phyloP scores from a whole-genome alignment of 2,888 invertebrate species.

The Diachrysia chrysitis region DNA sequence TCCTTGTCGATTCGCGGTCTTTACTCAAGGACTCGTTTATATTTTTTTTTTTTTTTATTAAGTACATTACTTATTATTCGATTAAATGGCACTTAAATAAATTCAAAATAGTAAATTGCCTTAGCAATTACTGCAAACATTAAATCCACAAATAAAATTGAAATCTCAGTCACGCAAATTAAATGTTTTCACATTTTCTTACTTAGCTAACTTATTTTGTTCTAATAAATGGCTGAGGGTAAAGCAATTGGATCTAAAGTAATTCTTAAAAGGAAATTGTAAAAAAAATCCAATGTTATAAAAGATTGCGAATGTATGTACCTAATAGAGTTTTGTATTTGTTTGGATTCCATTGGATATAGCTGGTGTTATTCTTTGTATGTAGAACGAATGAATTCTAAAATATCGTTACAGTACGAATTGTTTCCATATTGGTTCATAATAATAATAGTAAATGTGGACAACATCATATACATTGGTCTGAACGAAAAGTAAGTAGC shows the following conservation, averaged over 20 bases:
- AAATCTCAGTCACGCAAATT: conserved; percentile 44
- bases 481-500: too few relatives aligned
- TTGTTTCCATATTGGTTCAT: too few relatives aligned
- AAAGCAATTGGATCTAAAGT: conserved; percentile 7
- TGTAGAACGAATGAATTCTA: neutral
- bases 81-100: neutral
- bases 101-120: neutral
- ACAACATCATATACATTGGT: too few relatives aligned
- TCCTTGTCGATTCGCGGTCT: too few relatives aligned
- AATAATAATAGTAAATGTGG: too few relatives aligned
- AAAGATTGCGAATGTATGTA: neutral
- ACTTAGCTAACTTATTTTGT: conserved; percentile 17
- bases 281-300: conserved; percentile 14
- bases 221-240: conserved; percentile 16
- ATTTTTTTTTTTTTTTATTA: too few relatives aligned
- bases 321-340: conserved; percentile 1
- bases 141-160: conserved; percentile 28
- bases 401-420: too few relatives aligned
- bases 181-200: conserved; percentile 35
- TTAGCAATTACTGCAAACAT: conserved; percentile 26
- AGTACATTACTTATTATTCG: too few relatives aligned
- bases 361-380: neutral
- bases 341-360: neutral
- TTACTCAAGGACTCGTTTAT: too few relatives aligned
- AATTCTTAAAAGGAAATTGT: conserved; percentile 23